Percentiles rank a stretch among this genome's conserved stretches.
Conservation (phyloP, 2,797 vertebrate genomes). For the Acrossocheilus fasciatus region DNA sequence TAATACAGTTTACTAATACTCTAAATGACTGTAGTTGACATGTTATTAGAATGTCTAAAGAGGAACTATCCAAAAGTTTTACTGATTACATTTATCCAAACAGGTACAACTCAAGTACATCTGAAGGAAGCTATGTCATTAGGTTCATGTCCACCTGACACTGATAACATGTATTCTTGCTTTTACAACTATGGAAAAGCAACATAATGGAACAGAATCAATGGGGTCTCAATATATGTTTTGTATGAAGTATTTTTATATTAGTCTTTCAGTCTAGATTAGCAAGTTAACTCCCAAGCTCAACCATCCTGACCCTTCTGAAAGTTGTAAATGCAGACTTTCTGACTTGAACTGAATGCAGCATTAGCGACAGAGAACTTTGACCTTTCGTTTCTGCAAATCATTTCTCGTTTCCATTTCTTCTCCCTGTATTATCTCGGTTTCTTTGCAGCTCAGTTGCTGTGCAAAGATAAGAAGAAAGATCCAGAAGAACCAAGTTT, state of each 20-base stretch:
- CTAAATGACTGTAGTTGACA: background rate
- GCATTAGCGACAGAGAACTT: background rate
- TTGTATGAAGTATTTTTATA: background rate
- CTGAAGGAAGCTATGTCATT: background rate
- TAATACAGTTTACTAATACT: background rate
- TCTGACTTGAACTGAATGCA: background rate
- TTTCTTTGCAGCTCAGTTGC: background rate
- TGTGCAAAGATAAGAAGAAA: constrained; percentile 17
- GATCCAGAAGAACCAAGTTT: constrained; percentile 17
- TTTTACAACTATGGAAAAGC: background rate
- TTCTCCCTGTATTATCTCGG: background rate
- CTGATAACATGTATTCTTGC: too few species aligned
- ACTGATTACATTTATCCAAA: background rate
- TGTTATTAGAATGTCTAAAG: background rate
- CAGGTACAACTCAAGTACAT: background rate
- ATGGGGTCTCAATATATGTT: background rate
- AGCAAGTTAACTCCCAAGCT: background rate
- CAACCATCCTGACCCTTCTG: background rate
- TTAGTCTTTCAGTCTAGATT: background rate
- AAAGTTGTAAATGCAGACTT: background rate
- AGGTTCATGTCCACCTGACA: background rate
- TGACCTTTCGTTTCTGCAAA: background rate
- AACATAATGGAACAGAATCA: background rate
- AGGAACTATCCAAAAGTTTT: background rate
- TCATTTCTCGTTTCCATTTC: background rate